Conservation (phyloP, 2,888 invertebrate genomes). For the Dynastes maya region DNA sequence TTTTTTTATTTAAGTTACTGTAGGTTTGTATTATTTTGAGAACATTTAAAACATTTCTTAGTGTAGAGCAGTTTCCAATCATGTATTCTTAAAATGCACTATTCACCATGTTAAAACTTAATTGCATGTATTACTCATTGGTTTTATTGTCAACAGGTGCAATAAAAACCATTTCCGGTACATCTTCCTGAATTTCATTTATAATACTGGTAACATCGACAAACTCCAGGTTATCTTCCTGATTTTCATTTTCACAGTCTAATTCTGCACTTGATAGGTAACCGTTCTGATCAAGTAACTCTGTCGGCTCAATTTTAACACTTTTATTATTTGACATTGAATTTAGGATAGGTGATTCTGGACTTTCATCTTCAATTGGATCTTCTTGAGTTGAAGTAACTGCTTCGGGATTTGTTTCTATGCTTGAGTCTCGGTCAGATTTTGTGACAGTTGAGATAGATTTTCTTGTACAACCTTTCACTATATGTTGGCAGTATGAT, state of each 20-base stretch:
- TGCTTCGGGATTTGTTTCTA: background rate
- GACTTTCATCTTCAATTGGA: background rate
- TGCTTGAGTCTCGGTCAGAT: background rate
- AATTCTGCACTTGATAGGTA: background rate
- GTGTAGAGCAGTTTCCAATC: no score
- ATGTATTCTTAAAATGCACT: no score
- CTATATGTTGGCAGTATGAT: background rate
- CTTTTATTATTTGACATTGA: background rate
- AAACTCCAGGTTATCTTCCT: background rate
- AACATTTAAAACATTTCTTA: no score
- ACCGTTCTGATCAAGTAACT: conserved; percentile 2
- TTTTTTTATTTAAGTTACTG: no score
- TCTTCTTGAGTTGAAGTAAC: background rate
- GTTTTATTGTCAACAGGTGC: background rate
- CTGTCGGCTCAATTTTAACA: conserved; percentile 28
- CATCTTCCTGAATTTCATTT: background rate
- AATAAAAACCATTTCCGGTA: conserved; percentile 4
- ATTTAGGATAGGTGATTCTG: background rate
- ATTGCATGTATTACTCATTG: no score
- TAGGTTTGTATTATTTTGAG: no score
- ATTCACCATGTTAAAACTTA: no score
- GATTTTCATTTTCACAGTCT: background rate
- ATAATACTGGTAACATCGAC: background rate
- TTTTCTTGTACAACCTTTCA: conserved; percentile 6
- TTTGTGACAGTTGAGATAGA: background rate